These are phyloP conservation scores for Drosophila recens DNA, from an alignment of 2,888 invertebrate genomes.

Conservation along the genomic window DNA sequence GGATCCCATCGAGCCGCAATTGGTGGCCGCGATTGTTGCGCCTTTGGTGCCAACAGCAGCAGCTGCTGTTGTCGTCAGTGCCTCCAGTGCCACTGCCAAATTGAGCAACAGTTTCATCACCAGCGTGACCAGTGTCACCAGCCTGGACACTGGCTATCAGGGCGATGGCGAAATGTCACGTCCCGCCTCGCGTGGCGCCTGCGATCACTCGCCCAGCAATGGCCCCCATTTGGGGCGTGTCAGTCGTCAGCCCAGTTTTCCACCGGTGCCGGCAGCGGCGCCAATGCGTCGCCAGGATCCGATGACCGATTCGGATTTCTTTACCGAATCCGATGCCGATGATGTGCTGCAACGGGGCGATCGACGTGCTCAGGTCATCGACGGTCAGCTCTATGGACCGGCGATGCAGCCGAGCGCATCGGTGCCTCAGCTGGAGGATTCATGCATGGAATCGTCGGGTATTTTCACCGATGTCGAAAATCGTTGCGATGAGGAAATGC, in stretches of 20 bases:
- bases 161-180: constrained; percentile 96
- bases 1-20: constrained; percentile 88
- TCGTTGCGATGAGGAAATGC: constrained; percentile 88
- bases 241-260: constrained; percentile 85
- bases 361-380: constrained; percentile 93
- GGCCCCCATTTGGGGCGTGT: constrained; percentile 83
- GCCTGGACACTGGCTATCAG: constrained; percentile 97
- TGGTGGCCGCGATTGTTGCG: constrained; percentile 71
- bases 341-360: constrained; percentile 90
- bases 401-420: constrained; percentile 85
- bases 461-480: constrained; percentile 95
- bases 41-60: constrained; percentile 15
- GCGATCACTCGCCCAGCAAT: constrained; percentile 90
- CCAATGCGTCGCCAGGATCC: constrained; percentile 91
- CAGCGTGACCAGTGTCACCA: constrained; percentile 95
- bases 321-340: constrained; percentile 95
- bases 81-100: constrained; percentile 86
- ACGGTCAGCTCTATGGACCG: constrained; percentile 94
- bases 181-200: constrained; percentile 92
- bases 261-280: constrained; percentile 85
- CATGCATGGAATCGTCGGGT: constrained; percentile 95
- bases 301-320: constrained; percentile 96
- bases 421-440: constrained; percentile 89
- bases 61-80: constrained; percentile 19
- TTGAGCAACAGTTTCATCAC: constrained; percentile 92